A percentile compares a stretch with the other conserved stretches of the same genome.
These are phyloP conservation scores for Trinorchestia longiramus DNA, from an alignment of 1,140 invertebrate genomes.

Conservation along the genomic window DNA sequence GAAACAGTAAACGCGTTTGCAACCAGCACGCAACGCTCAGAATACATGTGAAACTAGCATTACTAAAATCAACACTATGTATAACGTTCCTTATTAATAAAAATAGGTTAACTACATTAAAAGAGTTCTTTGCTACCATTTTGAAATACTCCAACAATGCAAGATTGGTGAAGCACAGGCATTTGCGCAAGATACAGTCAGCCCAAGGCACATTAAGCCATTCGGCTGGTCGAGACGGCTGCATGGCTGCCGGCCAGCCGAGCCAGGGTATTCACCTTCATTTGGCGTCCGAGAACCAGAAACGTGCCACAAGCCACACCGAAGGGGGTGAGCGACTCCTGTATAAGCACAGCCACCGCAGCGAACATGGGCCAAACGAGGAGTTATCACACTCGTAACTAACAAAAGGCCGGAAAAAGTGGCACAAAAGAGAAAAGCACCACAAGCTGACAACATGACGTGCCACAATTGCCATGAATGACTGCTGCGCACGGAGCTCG, in stretches of 20 bases:
- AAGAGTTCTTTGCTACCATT: background rate
- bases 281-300: background rate
- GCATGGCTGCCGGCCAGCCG: background rate
- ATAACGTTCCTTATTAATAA: background rate
- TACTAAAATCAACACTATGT: background rate
- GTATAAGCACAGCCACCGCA: background rate
- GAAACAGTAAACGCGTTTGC: background rate
- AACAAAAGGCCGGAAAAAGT: background rate
- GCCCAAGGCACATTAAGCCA: constrained; percentile 19
- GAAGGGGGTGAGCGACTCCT: background rate
- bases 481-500: background rate
- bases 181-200: constrained; percentile 17
- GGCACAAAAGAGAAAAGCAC: background rate
- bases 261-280: background rate
- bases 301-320: background rate
- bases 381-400: background rate
- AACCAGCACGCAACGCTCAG: background rate
- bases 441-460: background rate
- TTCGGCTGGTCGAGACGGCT: background rate
- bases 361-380: background rate
- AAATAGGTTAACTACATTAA: background rate
- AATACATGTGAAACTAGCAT: background rate
- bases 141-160: background rate
- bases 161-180: background rate
- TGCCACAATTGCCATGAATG: constrained; percentile 1